Evolutionary conservation across 2,113 vertebrate genomes (phyloP), one percentile per base, ranked within the genome.

Genomic region (Halcyon malimbica): DNA sequence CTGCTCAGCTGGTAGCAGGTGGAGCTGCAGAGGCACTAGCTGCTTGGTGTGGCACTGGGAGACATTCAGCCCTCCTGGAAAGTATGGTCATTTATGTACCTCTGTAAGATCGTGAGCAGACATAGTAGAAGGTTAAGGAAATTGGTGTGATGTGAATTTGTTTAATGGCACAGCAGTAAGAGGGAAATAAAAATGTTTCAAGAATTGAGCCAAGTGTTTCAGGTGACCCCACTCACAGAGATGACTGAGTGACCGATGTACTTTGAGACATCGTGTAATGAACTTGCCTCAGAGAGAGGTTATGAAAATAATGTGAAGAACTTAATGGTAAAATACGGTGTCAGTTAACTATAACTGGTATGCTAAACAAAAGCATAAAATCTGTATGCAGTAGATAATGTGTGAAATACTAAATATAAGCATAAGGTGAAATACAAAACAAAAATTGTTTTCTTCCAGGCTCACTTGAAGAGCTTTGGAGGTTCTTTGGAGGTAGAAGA

Each of bases 1-100:
- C 88, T 94, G 89, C 91, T 92, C 37, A 23, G 76, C 87, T 89
- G 95, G 64, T 80, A 25, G 73, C 94, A 95, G 90, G 90, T 92
- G 89, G 83, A 87, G 95, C 60, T 96, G 88, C 93, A 89, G 95
- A 84, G 60, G 54, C 76, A 28, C 44, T 68, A 2, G 33, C 60
- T 87, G 78, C 85, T 68, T 63, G 56, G 60, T 31, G 62, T 70
- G 74, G 50, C 71, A 26, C 78, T 77, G 16, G 48, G 63, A 87
- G 64, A 14, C 60, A 44, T 48, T 64, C 21, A 39, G 20, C 64
- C 26, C 76, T 35, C 80, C 46, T 59, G 76, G 73, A 35, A 50
- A 80, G 39, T 16, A 35, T 26, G 29, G 48, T 35, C 74, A 12
- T 26, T 17, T 37, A 39, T 12, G 31, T 59, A n/a, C 77, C 48